phyloP scores from a whole-genome alignment of 2,113 vertebrate genomes.

The Mus pahari region DNA sequence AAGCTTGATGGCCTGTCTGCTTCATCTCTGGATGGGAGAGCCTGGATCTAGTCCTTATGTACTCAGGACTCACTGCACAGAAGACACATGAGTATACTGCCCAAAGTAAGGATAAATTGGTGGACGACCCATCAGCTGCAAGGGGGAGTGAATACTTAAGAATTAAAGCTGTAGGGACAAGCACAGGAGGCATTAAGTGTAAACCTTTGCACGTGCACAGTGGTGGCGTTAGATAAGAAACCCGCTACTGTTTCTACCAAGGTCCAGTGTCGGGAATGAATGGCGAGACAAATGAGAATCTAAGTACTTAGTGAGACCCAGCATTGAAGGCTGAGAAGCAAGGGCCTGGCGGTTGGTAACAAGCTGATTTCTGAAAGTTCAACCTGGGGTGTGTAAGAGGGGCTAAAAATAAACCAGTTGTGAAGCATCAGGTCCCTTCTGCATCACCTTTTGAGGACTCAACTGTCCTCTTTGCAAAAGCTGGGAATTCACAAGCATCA shows the following conservation, averaged over 20 bases:
- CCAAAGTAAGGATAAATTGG: background rate
- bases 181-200: background rate
- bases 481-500: background rate
- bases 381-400: conserved; percentile 15
- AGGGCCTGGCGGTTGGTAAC: background rate
- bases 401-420: background rate
- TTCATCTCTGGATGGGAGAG: background rate
- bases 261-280: background rate
- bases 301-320: background rate
- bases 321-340: background rate
- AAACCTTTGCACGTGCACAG: background rate
- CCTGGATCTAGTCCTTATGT: background rate
- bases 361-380: conserved; percentile 31
- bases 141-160: conserved; percentile 4
- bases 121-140: background rate
- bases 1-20: background rate
- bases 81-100: background rate
- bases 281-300: background rate
- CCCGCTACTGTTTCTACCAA: background rate
- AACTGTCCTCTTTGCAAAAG: background rate
- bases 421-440: background rate
- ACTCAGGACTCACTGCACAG: background rate
- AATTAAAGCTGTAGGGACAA: background rate
- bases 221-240: background rate
- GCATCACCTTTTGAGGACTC: conserved; percentile 17